Conservation (phyloP, 2,113 vertebrate genomes). For the Lepus americanus region DNA sequence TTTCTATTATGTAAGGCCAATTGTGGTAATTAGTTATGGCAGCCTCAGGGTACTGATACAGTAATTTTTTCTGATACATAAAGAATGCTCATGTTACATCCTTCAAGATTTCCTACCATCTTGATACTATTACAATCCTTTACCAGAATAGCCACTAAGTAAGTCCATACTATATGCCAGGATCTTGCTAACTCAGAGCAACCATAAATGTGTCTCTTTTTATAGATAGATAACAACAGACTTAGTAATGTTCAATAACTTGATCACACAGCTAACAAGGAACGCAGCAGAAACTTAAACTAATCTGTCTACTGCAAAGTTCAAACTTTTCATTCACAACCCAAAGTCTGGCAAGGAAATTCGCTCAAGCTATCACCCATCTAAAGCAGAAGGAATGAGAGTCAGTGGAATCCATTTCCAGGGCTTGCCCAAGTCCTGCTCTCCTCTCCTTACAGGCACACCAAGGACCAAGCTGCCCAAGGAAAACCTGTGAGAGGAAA, state of each 20-base stretch:
- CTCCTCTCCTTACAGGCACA: neutral
- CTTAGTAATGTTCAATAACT: neutral
- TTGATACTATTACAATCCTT: neutral
- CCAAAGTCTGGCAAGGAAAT: neutral
- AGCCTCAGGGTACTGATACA: neutral
- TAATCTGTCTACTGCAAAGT: neutral
- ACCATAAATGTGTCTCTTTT: neutral
- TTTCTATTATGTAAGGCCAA: neutral
- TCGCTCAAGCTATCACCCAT: neutral
- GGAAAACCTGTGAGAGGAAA: neutral
- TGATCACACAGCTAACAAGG: neutral
- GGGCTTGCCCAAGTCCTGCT: neutral
- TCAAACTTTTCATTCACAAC: neutral
- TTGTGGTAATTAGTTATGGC: neutral
- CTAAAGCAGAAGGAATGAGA: neutral
- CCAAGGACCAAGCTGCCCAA: accelerated
- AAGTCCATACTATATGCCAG: neutral
- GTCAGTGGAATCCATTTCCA: neutral
- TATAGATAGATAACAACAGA: neutral
- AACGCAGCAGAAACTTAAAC: neutral
- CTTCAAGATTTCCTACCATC: neutral
- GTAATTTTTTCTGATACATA: neutral
- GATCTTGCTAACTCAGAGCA: neutral
- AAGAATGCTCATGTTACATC: neutral
- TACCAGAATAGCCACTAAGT: neutral